Evolutionary conservation across 2,797 vertebrate genomes (phyloP).

Genomic region (Notamacropus eugenii): DNA sequence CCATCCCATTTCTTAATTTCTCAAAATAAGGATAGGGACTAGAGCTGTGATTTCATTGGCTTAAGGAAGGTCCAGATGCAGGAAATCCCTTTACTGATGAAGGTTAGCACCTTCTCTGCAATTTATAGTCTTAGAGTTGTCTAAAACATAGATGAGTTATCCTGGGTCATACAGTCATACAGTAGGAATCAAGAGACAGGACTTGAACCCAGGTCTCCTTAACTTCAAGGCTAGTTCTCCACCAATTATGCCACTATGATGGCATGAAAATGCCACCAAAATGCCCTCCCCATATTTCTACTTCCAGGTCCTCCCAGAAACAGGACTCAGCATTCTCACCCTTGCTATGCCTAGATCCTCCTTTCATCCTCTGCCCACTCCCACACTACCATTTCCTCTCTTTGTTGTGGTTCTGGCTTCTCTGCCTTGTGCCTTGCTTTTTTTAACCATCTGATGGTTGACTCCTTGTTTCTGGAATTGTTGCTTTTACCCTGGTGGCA

Average conservation of each 20-base stretch:
- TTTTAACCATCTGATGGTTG: neutral
- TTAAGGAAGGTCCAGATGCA: too few relatives aligned
- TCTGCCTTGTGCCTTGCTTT: neutral
- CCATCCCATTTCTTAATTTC: neutral
- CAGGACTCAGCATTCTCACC: neutral
- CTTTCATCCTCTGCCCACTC: neutral
- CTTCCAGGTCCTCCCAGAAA: fast-evolving
- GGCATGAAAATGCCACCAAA: too few relatives aligned
- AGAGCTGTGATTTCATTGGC: too few relatives aligned
- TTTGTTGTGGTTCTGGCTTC: neutral
- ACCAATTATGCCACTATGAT: too few relatives aligned
- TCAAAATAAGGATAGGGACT: neutral
- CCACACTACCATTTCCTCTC: neutral
- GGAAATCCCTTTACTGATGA: too few relatives aligned
- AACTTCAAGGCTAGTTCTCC: too few relatives aligned
- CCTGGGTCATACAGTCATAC: too few relatives aligned
- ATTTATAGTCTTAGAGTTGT: too few relatives aligned
- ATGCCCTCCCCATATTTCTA: neutral
- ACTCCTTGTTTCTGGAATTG: neutral
- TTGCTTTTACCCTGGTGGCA: neutral
- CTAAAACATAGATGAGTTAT: too few relatives aligned
- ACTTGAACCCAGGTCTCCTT: too few relatives aligned
- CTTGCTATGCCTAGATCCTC: neutral
- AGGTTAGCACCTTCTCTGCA: too few relatives aligned
- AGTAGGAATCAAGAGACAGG: too few relatives aligned